Conservation (phyloP, 2,797 vertebrate species). For the Tolypeutes matacus region DNA sequence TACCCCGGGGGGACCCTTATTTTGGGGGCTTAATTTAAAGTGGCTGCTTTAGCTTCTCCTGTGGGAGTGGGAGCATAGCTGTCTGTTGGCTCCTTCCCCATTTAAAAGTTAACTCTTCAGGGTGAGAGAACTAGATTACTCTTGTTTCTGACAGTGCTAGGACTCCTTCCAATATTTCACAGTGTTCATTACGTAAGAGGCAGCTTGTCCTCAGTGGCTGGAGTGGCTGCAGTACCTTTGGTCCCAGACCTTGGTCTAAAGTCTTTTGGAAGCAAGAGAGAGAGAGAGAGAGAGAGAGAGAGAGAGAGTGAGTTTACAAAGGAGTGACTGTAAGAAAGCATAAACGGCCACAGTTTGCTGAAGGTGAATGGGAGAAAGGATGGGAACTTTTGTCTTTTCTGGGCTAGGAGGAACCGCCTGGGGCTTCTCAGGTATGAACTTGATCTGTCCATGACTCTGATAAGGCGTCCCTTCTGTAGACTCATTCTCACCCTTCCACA, state of each 20-base stretch:
- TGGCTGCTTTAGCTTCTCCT: neutral
- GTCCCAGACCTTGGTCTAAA: constrained; percentile 7
- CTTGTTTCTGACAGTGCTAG: constrained; percentile 63
- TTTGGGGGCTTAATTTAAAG: neutral
- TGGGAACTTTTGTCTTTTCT: constrained; percentile 3
- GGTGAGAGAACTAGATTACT: constrained; percentile 68
- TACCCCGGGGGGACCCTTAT: neutral
- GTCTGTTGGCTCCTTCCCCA: neutral
- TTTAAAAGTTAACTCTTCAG: constrained; percentile 52
- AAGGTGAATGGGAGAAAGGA: neutral
- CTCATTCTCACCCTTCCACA: neutral
- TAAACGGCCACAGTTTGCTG: constrained; percentile 39
- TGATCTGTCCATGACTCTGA: neutral
- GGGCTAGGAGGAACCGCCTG: constrained; percentile 29
- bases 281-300: too few relatives aligned
- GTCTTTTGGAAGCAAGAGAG: constrained; percentile 26
- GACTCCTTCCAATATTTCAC: constrained; percentile 28
- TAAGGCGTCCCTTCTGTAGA: constrained; percentile 43
- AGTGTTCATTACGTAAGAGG: neutral
- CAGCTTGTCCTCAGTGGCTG: neutral
- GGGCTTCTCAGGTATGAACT: constrained; percentile 68
- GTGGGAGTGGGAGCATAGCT: neutral
- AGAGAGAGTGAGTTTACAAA: constrained; percentile 40
- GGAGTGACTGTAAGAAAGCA: constrained; percentile 37
- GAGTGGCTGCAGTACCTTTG: constrained; percentile 13